A percentile compares a stretch with the other conserved stretches of the same genome.
Conservation (phyloP, 2,888 invertebrate genomes). For the Caenorhabditis doughertyi region DNA sequence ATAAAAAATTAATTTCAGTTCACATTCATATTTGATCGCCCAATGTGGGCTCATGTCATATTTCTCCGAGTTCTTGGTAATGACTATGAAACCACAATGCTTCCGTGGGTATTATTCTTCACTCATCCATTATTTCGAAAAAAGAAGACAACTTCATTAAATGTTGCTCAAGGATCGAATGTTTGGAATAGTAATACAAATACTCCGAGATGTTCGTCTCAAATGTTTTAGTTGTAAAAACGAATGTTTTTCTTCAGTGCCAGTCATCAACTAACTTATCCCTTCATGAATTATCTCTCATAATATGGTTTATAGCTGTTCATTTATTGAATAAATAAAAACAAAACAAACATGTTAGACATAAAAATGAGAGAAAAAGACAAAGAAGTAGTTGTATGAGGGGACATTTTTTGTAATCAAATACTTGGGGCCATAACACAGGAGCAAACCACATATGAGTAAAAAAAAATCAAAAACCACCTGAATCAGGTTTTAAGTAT, state of each 20-base stretch:
- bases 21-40: slow-evolving; percentile 6
- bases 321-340: too few relatives aligned
- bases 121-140: slow-evolving; percentile 43
- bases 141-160: not conserved
- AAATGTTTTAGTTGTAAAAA: slow-evolving; percentile 10
- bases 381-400: too few relatives aligned
- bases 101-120: slow-evolving; percentile 47
- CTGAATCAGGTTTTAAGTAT: too few relatives aligned
- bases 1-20: slow-evolving; percentile 15
- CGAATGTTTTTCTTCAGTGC: not conserved
- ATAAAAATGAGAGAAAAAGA: too few relatives aligned
- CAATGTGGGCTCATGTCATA: slow-evolving; percentile 10
- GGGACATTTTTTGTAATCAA: too few relatives aligned
- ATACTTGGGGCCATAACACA: too few relatives aligned
- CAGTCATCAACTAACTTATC: not conserved
- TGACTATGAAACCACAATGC: slow-evolving; percentile 38
- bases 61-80: slow-evolving; percentile 46
- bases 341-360: too few relatives aligned
- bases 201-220: slow-evolving; percentile 16
- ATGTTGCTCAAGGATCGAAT: not conserved
- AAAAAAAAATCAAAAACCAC: too few relatives aligned
- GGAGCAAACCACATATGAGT: too few relatives aligned
- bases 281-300: not conserved
- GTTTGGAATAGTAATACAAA: slow-evolving; percentile 7
- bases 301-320: too few relatives aligned